Evolutionary conservation across 2,113 vertebrate species (phyloP).

Genomic region (Carlito syrichta): DNA sequence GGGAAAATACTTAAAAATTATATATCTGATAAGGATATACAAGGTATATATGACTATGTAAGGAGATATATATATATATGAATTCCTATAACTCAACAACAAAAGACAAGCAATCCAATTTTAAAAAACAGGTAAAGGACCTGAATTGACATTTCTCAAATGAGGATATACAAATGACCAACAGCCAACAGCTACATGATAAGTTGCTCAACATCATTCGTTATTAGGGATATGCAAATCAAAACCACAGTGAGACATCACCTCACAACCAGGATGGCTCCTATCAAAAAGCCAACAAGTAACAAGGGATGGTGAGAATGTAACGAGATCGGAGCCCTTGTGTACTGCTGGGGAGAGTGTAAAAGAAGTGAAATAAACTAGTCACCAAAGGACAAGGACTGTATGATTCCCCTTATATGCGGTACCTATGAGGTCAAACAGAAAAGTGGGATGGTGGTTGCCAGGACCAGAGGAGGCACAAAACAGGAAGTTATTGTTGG

Average conservation of each 20-base stretch:
- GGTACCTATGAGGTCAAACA: background rate
- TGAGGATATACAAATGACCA: background rate
- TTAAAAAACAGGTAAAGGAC: background rate
- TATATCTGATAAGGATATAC: background rate
- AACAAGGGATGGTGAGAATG: too few relatives aligned
- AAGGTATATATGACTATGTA: background rate
- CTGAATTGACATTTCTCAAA: background rate
- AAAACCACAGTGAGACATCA: background rate
- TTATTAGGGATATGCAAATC: background rate
- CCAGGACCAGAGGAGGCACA: rapidly evolving
- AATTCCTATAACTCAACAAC: background rate
- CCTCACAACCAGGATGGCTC: rapidly evolving
- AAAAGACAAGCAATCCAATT: background rate
- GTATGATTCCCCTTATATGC: too few relatives aligned
- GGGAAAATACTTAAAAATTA: background rate
- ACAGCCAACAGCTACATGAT: background rate
- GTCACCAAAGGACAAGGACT: background rate
- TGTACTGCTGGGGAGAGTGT: background rate
- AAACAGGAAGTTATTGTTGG: too few relatives aligned
- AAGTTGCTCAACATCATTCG: background rate
- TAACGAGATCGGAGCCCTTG: too few relatives aligned
- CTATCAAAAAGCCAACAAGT: background rate
- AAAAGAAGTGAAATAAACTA: background rate
- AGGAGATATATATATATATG: too few relatives aligned
- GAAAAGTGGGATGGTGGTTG: background rate